phyloP scores from a whole-genome alignment of 2,113 vertebrate species.

The Phycodurus eques region DNA sequence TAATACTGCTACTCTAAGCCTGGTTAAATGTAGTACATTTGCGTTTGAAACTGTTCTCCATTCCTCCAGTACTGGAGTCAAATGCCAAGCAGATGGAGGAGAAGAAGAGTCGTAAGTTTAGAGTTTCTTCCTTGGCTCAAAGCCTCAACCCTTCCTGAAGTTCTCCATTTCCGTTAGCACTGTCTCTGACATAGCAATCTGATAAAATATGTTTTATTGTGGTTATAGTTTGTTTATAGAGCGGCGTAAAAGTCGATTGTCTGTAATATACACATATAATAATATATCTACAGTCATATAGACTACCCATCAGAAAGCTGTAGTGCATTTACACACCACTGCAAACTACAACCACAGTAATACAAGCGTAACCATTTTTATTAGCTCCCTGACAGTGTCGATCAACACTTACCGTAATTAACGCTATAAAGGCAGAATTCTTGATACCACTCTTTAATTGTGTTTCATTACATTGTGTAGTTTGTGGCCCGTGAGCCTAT shows the following conservation, averaged over 20 bases:
- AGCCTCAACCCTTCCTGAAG: not conserved
- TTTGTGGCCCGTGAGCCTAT: not conserved
- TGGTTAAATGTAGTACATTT: not conserved
- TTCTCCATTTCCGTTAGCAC: not conserved
- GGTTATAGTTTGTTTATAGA: too few relatives aligned
- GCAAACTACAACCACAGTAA: too few relatives aligned
- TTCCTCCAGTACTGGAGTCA: not conserved
- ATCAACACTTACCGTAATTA: too few relatives aligned
- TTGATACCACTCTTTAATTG: not conserved
- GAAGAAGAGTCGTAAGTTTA: not conserved
- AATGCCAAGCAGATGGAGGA: not conserved
- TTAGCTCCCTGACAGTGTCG: too few relatives aligned
- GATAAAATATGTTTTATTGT: not conserved
- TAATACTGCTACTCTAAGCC: not conserved
- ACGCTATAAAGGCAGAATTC: not conserved
- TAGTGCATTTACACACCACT: too few relatives aligned
- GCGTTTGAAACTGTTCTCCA: not conserved
- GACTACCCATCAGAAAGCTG: too few relatives aligned
- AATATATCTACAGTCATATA: too few relatives aligned
- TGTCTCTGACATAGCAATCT: not conserved
- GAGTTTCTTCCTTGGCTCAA: not conserved
- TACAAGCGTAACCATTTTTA: too few relatives aligned
- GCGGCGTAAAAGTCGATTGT: too few relatives aligned
- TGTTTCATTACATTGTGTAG: not conserved
- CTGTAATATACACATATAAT: too few relatives aligned